Percentiles rank a stretch among this genome's conserved stretches.
phyloP scores from a whole-genome alignment of 2,888 invertebrate species.

The Elmis aenea region DNA sequence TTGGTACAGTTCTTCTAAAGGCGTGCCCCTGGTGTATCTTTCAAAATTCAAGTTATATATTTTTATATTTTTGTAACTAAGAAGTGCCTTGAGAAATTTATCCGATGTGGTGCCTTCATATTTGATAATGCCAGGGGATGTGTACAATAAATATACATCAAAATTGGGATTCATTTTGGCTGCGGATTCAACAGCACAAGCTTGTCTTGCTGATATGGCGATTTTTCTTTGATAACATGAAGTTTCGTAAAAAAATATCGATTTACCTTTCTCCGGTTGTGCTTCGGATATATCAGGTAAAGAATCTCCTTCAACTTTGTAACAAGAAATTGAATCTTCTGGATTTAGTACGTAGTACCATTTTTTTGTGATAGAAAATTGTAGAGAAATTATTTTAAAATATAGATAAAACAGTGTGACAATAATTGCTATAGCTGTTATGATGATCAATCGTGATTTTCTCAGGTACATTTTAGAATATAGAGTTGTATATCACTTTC shows the following conservation, averaged over 20 bases:
- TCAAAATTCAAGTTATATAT: constrained; percentile 50
- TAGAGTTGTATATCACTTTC: too few relatives aligned
- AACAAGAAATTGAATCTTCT: constrained; percentile 33
- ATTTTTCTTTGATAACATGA: constrained; percentile 51
- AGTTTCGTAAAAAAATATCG: constrained; percentile 66
- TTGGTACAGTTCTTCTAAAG: constrained; percentile 52
- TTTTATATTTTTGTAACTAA: constrained; percentile 49
- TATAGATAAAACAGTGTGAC: too few relatives aligned
- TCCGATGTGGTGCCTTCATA: constrained; percentile 30
- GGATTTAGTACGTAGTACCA: too few relatives aligned
- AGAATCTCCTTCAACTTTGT: constrained; percentile 27
- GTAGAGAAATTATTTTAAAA: too few relatives aligned
- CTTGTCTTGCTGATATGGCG: constrained; percentile 53
- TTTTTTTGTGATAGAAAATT: too few relatives aligned
- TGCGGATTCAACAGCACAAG: constrained; percentile 66
- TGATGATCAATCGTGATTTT: too few relatives aligned
- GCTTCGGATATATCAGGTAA: constrained; percentile 37
- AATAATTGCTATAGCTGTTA: too few relatives aligned
- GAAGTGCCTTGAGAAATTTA: constrained; percentile 41
- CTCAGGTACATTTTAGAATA: too few relatives aligned
- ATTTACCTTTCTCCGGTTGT: constrained; percentile 39
- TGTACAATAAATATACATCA: constrained; percentile 54
- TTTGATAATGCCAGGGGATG: constrained; percentile 44
- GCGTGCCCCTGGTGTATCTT: constrained; percentile 53
- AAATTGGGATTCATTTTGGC: constrained; percentile 56